A percentile compares a stretch with the other conserved stretches of the same genome.
Evolutionary conservation across 2,113 vertebrate species (phyloP).

Genomic region (Trematocara marginatum): DNA sequence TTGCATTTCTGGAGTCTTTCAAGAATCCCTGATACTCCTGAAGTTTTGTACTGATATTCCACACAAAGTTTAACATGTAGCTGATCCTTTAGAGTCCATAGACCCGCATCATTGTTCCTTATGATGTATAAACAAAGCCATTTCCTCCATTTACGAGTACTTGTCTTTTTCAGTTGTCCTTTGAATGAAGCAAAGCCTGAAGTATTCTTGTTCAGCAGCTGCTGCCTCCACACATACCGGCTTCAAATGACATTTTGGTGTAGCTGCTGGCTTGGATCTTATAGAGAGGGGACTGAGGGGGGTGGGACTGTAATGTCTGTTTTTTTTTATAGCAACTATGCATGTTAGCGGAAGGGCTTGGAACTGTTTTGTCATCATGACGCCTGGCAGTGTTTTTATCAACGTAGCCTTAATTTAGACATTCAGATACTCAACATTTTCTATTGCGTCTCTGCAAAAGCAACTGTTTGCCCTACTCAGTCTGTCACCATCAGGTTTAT

Average conservation of each 20-base stretch:
- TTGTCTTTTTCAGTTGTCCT: constrained; percentile 13
- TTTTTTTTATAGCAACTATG: not conserved
- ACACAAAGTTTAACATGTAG: not conserved
- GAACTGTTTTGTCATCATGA: not conserved
- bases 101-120: not conserved
- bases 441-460: not conserved
- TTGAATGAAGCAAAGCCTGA: constrained; percentile 24
- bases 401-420: not conserved
- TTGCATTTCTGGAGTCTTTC: not conserved
- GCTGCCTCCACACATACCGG: constrained; percentile 43
- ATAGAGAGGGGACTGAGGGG: constrained; percentile 6
- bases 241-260: constrained; percentile 56
- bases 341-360: not conserved
- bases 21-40: not conserved
- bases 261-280: constrained; percentile 39
- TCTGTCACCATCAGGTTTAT: not conserved
- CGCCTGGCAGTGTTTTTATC: not conserved
- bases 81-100: not conserved
- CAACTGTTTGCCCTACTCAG: not conserved
- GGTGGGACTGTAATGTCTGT: constrained; percentile 20
- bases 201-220: constrained; percentile 53
- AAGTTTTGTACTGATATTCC: not conserved
- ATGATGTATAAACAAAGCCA: not conserved
- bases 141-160: not conserved
- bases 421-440: not conserved